A percentile compares a stretch with the other conserved stretches of the same genome.
phyloP scores from a whole-genome alignment of 2,888 invertebrate species.

The Sycophila texana region DNA sequence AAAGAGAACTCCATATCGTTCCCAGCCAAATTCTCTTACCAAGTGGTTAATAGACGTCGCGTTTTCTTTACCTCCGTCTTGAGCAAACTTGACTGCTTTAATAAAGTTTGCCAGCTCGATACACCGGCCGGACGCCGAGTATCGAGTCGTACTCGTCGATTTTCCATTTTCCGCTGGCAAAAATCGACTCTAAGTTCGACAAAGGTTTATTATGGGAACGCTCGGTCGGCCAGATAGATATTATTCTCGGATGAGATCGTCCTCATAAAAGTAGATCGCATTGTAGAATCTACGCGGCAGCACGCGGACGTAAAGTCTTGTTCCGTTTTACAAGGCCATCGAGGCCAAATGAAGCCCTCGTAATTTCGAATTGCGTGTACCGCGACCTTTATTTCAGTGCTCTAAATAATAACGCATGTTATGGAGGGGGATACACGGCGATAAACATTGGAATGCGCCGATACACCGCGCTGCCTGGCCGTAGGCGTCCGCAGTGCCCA shows the following conservation, averaged over 20 bases:
- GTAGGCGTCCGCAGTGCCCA: not conserved
- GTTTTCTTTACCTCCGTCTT: slow-evolving; percentile 24
- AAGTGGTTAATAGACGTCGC: not conserved
- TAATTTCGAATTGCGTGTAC: slow-evolving; percentile 10
- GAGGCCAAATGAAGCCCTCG: not conserved
- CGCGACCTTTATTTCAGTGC: not conserved
- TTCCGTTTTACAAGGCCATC: slow-evolving; percentile 3
- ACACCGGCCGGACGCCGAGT: not conserved
- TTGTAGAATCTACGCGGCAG: too few relatives aligned
- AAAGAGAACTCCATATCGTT: not conserved
- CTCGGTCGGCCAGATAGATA: too few relatives aligned
- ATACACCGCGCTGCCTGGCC: not conserved
- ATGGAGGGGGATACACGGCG: not conserved
- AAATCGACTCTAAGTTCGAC: too few relatives aligned
- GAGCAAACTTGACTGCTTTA: slow-evolving; percentile 14
- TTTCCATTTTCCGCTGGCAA: too few relatives aligned
- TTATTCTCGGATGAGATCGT: too few relatives aligned
- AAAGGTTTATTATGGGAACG: too few relatives aligned
- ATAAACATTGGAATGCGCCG: slow-evolving; percentile 40
- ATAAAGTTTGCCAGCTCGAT: not conserved
- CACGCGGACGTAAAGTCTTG: too few relatives aligned
- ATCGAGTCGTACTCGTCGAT: too few relatives aligned
- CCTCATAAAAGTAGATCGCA: too few relatives aligned
- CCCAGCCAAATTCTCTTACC: slow-evolving; percentile 32
- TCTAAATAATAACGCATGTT: slow-evolving; percentile 33